Evolutionary conservation across 2,888 invertebrate genomes (phyloP), one percentile per base, ranked within the genome.

Genomic region (Drosophila mimica): DNA sequence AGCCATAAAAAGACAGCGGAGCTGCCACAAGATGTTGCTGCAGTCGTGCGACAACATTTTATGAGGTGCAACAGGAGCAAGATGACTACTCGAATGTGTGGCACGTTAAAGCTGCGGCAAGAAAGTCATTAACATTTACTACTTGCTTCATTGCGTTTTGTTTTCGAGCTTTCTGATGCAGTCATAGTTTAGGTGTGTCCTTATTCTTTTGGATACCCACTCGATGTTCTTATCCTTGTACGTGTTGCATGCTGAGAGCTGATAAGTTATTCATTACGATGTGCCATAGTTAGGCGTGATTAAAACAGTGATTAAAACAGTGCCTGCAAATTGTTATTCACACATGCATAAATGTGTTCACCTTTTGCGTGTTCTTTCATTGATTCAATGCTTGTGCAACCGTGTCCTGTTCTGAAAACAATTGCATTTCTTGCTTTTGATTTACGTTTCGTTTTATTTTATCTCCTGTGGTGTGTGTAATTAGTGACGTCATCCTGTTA

Each of bases 71-170:
- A 70, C 74, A 13, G 49, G 48, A 40, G 46, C 46, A 25, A 0
- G 25, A 15, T 46, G 46, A 15, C 46, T 46, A 4, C 25, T 46
- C 15, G 30, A 56, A 40, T 56, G 25, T 38, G 62, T 70, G 70
- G 61, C 73, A 58, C 33, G 66, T 38, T 70, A 31, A 51, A 40
- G 74, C 38, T 60, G 69, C n/a, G 81, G 58, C 64, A 61, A 20
- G 46, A 46, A 67, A 68, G 71, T 75, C 83, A 81, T 88, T 85
- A 80, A 77, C 77, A 72, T 79, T 88, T 83, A 88, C 70, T 52
- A 69, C 65, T 70, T 69, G 73, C 81, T 73, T 76, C 79, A 80
- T 74, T 76, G 81, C 69, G 79, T 73, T 73, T 78, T 60, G 74
- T 65, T 79, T 75, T 71, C 71, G 25, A 36, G 56, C 64, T 66